Conservation (phyloP, 2,888 invertebrate genomes). For the Brachyptera risi region DNA sequence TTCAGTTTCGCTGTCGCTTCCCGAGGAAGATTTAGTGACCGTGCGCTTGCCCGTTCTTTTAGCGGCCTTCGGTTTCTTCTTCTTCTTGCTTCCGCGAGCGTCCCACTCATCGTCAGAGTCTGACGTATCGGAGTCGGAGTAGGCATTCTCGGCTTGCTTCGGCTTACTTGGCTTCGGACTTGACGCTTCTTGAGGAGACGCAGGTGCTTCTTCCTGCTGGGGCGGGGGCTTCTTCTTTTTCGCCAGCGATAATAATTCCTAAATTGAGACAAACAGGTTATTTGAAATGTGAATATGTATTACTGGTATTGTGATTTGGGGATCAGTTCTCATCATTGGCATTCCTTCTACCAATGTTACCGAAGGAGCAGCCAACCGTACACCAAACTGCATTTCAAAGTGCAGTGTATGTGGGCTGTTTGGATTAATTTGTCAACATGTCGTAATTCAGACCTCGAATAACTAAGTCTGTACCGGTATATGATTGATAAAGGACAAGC, state of each 20-base stretch:
- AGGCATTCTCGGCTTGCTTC: slow-evolving; percentile 33
- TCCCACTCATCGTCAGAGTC: slow-evolving; percentile 52
- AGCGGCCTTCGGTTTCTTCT: slow-evolving; percentile 46
- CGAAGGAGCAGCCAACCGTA: too few relatives aligned
- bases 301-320: too few relatives aligned
- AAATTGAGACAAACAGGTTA: too few relatives aligned
- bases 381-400: too few relatives aligned
- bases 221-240: slow-evolving; percentile 69
- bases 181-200: slow-evolving; percentile 37
- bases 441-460: too few relatives aligned
- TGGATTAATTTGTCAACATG: too few relatives aligned
- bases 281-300: too few relatives aligned
- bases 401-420: too few relatives aligned
- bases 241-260: slow-evolving; percentile 78
- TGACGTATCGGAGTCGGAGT: slow-evolving; percentile 49
- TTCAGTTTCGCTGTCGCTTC: slow-evolving; percentile 46
- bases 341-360: too few relatives aligned
- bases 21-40: slow-evolving; percentile 40
- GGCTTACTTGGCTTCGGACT: slow-evolving; percentile 39
- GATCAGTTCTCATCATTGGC: too few relatives aligned
- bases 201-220: slow-evolving; percentile 35
- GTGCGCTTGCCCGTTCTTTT: slow-evolving; percentile 44
- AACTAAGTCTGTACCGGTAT: too few relatives aligned
- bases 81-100: slow-evolving; percentile 43
- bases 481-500: too few relatives aligned